Conservation (phyloP, 2,797 vertebrate species). For the Poeciliopsis turneri region DNA sequence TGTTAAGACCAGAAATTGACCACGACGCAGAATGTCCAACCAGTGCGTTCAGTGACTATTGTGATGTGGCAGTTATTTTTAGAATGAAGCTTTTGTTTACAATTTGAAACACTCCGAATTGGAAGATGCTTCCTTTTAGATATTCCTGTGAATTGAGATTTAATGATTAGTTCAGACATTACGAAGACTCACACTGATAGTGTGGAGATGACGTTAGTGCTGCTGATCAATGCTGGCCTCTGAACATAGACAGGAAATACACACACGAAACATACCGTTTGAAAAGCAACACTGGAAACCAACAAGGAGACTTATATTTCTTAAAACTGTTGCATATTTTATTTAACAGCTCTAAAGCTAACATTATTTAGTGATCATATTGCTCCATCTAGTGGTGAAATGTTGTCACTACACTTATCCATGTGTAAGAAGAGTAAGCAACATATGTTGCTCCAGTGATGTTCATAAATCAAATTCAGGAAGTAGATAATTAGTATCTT, state of each 20-base stretch:
- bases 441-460: background rate
- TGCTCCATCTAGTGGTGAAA: slow-evolving; percentile 71
- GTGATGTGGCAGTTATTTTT: background rate
- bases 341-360: rapidly evolving
- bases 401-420: slow-evolving; percentile 13
- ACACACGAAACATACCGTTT: background rate
- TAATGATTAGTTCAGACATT: background rate
- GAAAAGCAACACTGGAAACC: background rate
- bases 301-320: background rate
- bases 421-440: background rate
- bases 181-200: background rate
- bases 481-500: background rate
- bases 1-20: slow-evolving; percentile 37
- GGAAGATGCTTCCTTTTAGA: background rate
- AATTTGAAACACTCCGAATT: background rate
- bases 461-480: background rate
- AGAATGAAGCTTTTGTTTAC: background rate
- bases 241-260: slow-evolving; percentile 21
- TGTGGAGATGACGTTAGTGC: background rate
- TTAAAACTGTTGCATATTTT: background rate
- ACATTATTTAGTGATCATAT: slow-evolving; percentile 1
- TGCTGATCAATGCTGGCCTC: background rate
- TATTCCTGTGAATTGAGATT: background rate
- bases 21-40: slow-evolving; percentile 2
- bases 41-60: background rate